phyloP scores from a whole-genome alignment of 1,140 invertebrate genomes.

The Brachionus calyciflorus region DNA sequence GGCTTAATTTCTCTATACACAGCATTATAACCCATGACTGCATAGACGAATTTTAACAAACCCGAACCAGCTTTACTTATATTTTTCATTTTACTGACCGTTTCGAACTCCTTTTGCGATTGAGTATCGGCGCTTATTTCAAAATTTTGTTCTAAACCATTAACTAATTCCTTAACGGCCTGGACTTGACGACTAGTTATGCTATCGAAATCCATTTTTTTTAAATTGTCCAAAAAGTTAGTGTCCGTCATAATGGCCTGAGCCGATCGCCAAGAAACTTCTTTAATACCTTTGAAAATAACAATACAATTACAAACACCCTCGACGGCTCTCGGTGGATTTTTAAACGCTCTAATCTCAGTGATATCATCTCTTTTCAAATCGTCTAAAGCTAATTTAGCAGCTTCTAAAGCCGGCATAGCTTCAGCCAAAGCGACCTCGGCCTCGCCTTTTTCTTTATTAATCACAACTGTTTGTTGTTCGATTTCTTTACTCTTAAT shows the following conservation, averaged over 20 bases:
- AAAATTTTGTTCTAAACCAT: not conserved
- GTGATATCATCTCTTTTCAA: conserved; percentile 83
- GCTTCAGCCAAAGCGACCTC: conserved; percentile 74
- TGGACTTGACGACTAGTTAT: conserved; percentile 63
- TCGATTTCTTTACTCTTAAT: conserved; percentile 63
- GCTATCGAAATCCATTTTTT: conserved; percentile 78
- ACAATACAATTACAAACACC: conserved; percentile 80
- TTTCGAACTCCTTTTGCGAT: not conserved
- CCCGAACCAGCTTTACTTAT: conserved; percentile 73
- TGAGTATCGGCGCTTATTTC: not conserved
- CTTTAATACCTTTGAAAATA: conserved; percentile 74
- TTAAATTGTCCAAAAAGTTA: conserved; percentile 73
- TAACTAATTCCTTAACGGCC: not conserved
- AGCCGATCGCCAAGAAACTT: conserved; percentile 81
- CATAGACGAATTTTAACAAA: conserved; percentile 77
- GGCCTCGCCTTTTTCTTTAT: conserved; percentile 75
- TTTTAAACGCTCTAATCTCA: conserved; percentile 82
- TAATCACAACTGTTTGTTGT: conserved; percentile 72
- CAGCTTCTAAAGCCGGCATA: conserved; percentile 75
- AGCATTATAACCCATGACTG: conserved; percentile 78
- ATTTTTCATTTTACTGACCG: conserved; percentile 57
- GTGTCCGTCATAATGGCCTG: conserved; percentile 85
- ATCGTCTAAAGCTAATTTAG: conserved; percentile 72
- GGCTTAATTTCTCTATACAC: conserved; percentile 81
- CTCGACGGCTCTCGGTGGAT: conserved; percentile 81